These are phyloP conservation scores for Apodemus sylvaticus DNA, from an alignment of 2,113 vertebrate species.

Conservation along the genomic window DNA sequence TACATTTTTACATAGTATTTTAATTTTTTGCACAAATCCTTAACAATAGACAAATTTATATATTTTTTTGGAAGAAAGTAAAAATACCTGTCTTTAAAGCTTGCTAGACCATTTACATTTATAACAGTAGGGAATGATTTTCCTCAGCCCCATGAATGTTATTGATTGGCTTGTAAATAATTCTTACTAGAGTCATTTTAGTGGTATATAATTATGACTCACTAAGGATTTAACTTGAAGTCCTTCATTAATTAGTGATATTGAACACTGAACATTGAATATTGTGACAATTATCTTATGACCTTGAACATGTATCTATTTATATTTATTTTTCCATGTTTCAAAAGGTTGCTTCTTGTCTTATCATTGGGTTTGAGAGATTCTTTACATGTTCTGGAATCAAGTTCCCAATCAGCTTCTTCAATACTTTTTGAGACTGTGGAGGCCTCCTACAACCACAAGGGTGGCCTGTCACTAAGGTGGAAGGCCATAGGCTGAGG, in stretches of 20 bases:
- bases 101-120: not conserved
- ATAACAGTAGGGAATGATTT: not conserved
- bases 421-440: not conserved
- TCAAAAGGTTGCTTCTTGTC: not conserved
- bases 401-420: not conserved
- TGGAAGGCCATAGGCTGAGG: not conserved
- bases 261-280: not conserved
- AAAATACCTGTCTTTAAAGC: not conserved
- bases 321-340: not conserved
- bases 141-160: not conserved
- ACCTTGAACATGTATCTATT: not conserved
- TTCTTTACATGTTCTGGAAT: not conserved
- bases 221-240: not conserved
- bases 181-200: not conserved
- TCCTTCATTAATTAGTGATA: not conserved
- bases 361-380: not conserved
- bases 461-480: not conserved
- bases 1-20: not conserved
- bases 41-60: not conserved
- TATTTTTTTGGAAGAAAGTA: not conserved
- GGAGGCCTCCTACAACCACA: not conserved
- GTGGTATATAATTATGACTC: not conserved
- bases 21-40: not conserved
- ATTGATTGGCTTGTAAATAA: not conserved
- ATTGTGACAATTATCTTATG: too few relatives aligned